Base-by-base conservation (phyloP, 2,888 invertebrate genomes). In the Hybos culiciformis region DNA sequence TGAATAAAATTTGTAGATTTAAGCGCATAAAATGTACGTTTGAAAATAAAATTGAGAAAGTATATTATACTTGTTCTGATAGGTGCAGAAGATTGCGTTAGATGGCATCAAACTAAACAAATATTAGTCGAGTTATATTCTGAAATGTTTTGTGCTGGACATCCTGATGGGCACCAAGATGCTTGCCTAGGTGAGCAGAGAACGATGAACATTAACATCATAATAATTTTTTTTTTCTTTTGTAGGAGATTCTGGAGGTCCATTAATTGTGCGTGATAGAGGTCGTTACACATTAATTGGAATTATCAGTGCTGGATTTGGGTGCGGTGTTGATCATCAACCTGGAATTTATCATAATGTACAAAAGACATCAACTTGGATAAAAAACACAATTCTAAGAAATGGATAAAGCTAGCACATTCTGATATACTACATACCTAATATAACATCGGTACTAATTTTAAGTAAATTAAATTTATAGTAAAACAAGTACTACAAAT, bases 331-430 rank as follows among this genome's bases (percentile, higher is more conserved):
- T 12, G 81, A 84, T 56, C 80, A 83, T 56, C 87, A 87, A 62
- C 86, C 87, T 0, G 86, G 86, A 23, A 87, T 87, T 53, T 87
- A 87, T 64, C 86, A 87, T 62, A 83, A 82, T 58, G 78, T 87
- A 3, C 74, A 77, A 52, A 72, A 75, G 53, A 82, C 82, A 5
- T 69, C 77, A 19, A 68, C 70, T 47, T 83, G 83, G 83, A 82
- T 83, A 44, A 69, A 70, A 49, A 71, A 72, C 15, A 66, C 78
- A 42, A 70, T 78, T 36, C 44, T 51, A 5, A 57, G 51, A 44
- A 60, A 60, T 20, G 36, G 21, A 3, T 37, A 21, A 18, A n/a
- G n/a, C n/a, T n/a, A n/a, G n/a, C n/a, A n/a, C n/a, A n/a, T n/a
- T n/a, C n/a, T n/a, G n/a, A n/a, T n/a, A n/a, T n/a, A n/a, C n/a